These are phyloP conservation scores for Oophaga pumilio DNA, from an alignment of 2,113 vertebrate species.

Conservation along the genomic window DNA sequence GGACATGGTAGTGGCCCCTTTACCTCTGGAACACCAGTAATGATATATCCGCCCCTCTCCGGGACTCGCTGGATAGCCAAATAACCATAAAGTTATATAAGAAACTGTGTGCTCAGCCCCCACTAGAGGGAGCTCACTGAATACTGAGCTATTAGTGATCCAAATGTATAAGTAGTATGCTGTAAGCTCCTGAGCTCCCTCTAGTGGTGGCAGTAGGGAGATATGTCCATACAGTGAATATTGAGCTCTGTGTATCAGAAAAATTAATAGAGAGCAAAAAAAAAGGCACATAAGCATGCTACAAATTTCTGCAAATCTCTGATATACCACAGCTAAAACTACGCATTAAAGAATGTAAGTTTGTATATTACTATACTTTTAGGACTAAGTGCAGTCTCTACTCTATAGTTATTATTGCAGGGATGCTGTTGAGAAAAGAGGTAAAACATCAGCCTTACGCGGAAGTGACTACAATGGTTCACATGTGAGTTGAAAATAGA, in stretches of 20 bases:
- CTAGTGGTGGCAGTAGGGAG: not conserved
- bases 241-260: too few species aligned
- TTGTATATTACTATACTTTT: too few species aligned
- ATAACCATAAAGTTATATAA: not conserved
- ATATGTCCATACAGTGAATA: not conserved
- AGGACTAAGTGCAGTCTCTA: not conserved
- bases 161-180: not conserved
- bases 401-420: not conserved
- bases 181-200: not conserved
- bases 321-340: too few species aligned
- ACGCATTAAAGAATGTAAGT: too few species aligned
- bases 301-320: too few species aligned
- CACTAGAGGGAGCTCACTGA: not conserved
- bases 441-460: not conserved
- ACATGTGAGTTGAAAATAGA: slow-evolving; percentile 23
- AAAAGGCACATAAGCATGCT: too few species aligned
- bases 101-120: not conserved
- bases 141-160: not conserved
- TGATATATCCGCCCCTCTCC: too few species aligned
- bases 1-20: too few species aligned
- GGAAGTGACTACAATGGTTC: not conserved
- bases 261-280: too few species aligned
- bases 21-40: too few species aligned
- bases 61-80: too few species aligned
- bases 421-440: not conserved